These are phyloP conservation scores for Cheilosia grossa DNA, from an alignment of 2,888 invertebrate genomes.

Conservation along the genomic window DNA sequence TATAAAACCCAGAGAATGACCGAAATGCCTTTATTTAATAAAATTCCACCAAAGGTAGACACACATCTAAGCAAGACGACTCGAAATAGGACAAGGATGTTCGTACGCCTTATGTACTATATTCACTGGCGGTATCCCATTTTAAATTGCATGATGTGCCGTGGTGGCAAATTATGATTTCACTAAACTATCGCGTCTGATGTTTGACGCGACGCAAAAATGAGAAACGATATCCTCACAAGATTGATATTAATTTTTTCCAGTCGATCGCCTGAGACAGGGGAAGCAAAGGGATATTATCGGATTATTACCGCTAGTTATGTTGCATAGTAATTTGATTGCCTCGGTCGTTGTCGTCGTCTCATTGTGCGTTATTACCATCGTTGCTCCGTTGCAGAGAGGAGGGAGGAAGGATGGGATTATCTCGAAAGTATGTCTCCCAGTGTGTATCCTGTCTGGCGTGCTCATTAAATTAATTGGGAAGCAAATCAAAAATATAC, in stretches of 20 bases:
- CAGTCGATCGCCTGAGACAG: not conserved
- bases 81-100: no score
- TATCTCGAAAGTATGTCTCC: slow-evolving; percentile 53
- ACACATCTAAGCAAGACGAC: slow-evolving; percentile 11
- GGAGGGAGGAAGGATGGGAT: slow-evolving; percentile 30
- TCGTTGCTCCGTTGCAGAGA: slow-evolving; percentile 10
- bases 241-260: slow-evolving; percentile 42
- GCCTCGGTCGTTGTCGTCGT: slow-evolving; percentile 53
- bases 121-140: no score
- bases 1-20: slow-evolving; percentile 69
- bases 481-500: slow-evolving; percentile 75
- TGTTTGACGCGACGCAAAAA: not conserved
- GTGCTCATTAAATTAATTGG: slow-evolving; percentile 75
- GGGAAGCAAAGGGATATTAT: slow-evolving; percentile 63
- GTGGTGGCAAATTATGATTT: not conserved
- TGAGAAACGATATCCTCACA: slow-evolving; percentile 30
- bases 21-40: slow-evolving; percentile 75
- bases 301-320: slow-evolving; percentile 74
- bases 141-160: no score
- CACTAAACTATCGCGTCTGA: not conserved
- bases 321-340: slow-evolving; percentile 75
- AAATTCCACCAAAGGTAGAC: slow-evolving; percentile 66
- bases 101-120: no score
- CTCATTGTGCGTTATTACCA: slow-evolving; percentile 15
- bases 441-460: slow-evolving; percentile 72